These are phyloP conservation scores for Pegea sp. DNA, from an alignment of 23 tunicate species.

Conservation along the genomic window DNA sequence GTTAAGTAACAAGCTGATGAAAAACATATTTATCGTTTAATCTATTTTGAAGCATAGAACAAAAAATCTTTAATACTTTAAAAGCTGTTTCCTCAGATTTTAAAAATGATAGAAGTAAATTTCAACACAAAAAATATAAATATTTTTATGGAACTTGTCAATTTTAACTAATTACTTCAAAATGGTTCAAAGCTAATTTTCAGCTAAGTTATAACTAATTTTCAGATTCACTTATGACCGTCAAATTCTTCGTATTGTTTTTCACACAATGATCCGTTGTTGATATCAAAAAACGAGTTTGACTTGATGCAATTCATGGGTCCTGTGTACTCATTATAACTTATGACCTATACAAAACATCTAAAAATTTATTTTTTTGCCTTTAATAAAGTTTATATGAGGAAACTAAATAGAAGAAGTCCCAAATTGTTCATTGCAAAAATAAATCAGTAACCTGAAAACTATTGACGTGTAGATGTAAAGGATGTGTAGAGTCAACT, in stretches of 20 bases:
- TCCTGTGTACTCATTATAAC: constrained; percentile 16
- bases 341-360: constrained; percentile 7
- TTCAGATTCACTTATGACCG: too few relatives aligned
- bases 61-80: too few relatives aligned
- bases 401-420: background rate
- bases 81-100: too few relatives aligned
- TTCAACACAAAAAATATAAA: too few relatives aligned
- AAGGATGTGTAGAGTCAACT: constrained; percentile 8
- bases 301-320: background rate
- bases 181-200: too few relatives aligned
- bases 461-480: constrained; percentile 31
- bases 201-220: too few relatives aligned
- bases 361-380: background rate
- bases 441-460: constrained; percentile 13
- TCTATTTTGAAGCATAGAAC: background rate
- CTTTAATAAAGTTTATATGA: background rate
- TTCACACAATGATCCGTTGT: background rate
- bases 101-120: too few relatives aligned
- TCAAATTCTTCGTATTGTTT: background rate
- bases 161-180: too few relatives aligned
- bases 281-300: background rate
- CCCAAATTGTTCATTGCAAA: too few relatives aligned
- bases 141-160: too few relatives aligned
- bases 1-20: too few relatives aligned
- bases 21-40: too few relatives aligned